A percentile compares a stretch with the other conserved stretches of the same genome.
phyloP scores from a whole-genome alignment of 2,797 vertebrate species.

The Pempheris klunzingeri region DNA sequence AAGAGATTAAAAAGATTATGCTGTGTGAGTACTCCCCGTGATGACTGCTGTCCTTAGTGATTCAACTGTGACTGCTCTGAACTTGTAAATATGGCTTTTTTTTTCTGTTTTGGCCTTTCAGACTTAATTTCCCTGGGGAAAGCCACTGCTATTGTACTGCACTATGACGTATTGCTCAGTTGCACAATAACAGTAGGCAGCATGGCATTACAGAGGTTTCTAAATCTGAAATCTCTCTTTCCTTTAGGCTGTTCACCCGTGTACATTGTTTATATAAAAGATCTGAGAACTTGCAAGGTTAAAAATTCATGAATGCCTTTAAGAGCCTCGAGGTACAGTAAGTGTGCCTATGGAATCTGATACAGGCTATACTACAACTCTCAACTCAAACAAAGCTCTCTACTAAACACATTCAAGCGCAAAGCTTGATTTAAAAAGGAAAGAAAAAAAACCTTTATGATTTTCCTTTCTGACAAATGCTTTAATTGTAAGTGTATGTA shows the following conservation, averaged over 20 bases:
- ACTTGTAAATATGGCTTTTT: constrained; percentile 25
- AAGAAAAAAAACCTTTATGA: not conserved
- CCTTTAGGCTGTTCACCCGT: constrained; percentile 22
- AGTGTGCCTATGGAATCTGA: constrained; percentile 21
- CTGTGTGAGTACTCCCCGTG: not conserved
- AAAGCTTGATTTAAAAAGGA: not conserved
- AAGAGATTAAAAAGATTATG: not conserved
- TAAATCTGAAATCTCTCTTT: constrained; percentile 46
- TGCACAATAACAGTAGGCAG: constrained; percentile 60
- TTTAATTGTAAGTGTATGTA: no score
- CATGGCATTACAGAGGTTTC: constrained; percentile 43
- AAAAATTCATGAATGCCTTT: constrained; percentile 48
- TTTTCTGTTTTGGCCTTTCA: constrained; percentile 49
- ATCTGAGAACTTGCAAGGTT: not conserved
- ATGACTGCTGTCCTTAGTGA: not conserved
- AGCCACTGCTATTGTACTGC: constrained; percentile 30
- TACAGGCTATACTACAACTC: not conserved
- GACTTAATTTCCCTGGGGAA: constrained; percentile 61
- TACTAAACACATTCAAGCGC: not conserved
- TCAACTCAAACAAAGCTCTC: not conserved
- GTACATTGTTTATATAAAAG: constrained; percentile 41
- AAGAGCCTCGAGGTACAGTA: not conserved
- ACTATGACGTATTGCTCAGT: constrained; percentile 38
- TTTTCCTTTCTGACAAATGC: no score
- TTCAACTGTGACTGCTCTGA: constrained; percentile 4